Base-by-base conservation (phyloP, 2,113 vertebrate genomes). In the Struthio camelus region DNA sequence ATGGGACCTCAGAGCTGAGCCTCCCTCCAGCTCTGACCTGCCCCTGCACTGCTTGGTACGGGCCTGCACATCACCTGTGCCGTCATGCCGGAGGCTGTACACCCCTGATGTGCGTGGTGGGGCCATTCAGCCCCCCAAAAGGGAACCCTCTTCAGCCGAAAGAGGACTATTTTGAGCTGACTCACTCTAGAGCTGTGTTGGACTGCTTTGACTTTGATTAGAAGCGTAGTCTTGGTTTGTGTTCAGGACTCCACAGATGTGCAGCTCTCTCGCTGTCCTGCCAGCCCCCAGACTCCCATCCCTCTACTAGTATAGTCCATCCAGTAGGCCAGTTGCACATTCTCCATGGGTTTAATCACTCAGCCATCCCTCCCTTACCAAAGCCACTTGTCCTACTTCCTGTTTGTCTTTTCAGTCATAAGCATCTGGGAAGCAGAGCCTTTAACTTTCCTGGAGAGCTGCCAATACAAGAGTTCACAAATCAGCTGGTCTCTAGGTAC, bases 41-140 rank as follows among this genome's bases (percentile, higher is more conserved):
- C 53, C 80, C 32, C 48, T 1, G 0, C 56, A 46, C n/a, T 10
- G 5, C 11, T 32, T 1, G 8, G 34, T 17, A 44, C 24, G 32
- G 61, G 80, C 27, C 44, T 53, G 51, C 75, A 11, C 2, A 3
- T 51, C 0, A 1, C 42, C 14, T 27, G 36, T 23, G 27, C 12
- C 0, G 19, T 44, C 44, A 3, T 2, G 0, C 28, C 2, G 3
- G 53, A 38, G 15, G n/a, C 81, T n/a, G 9, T 28, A 0, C 0
- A 46, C 38, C 36, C 14, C 22, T 2, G 0, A 56, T 13, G 28
- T 48, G 46, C 46, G 19, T 19, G 46, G 46, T 48, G 62, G 24
- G 24, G 24, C 62, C 24, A 22, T 27, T 38, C 59, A 42, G 53
- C 24, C 46, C 1, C 1, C 44, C 5, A 9, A 7, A 18, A 38